Conservation (phyloP, 2,888 invertebrate species). For the Villa cingulata region DNA sequence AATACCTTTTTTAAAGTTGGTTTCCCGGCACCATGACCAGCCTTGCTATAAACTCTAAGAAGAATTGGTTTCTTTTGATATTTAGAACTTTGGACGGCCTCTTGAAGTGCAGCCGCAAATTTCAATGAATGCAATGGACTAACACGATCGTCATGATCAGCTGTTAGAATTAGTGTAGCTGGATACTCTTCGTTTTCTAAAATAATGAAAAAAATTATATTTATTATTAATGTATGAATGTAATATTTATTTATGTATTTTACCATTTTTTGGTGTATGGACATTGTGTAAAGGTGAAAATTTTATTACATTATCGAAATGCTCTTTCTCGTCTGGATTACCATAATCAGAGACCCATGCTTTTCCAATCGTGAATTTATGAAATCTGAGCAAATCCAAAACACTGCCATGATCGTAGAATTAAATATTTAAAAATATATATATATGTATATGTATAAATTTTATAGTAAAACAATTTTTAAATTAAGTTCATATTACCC, state of each 20-base stretch:
- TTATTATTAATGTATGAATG: too few relatives aligned
- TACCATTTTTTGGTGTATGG: slow-evolving; percentile 44
- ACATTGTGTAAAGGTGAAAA: slow-evolving; percentile 95
- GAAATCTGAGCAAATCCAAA: slow-evolving; percentile 92
- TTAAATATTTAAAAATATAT: slow-evolving; percentile 23
- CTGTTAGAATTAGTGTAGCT: slow-evolving; percentile 81
- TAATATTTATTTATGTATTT: not conserved
- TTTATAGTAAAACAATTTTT: not conserved
- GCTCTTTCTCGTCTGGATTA: slow-evolving; percentile 68
- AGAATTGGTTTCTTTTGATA: slow-evolving; percentile 74
- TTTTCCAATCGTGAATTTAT: slow-evolving; percentile 95
- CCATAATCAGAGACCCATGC: slow-evolving; percentile 96
- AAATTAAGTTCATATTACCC: slow-evolving; percentile 46
- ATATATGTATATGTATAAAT: not conserved
- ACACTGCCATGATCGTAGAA: too few relatives aligned
- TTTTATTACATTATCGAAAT: slow-evolving; percentile 72
- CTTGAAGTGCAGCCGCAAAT: slow-evolving; percentile 81
- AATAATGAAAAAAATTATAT: not conserved
- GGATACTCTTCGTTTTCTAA: slow-evolving; percentile 60
- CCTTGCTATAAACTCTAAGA: slow-evolving; percentile 83
- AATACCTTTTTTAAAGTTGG: slow-evolving; percentile 81
- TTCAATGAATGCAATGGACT: slow-evolving; percentile 95
- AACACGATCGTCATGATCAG: slow-evolving; percentile 96
- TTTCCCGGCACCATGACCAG: slow-evolving; percentile 95
- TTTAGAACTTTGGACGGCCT: slow-evolving; percentile 45